Base-by-base conservation (phyloP, 2,797 vertebrate species). In the Tapera naevia region DNA sequence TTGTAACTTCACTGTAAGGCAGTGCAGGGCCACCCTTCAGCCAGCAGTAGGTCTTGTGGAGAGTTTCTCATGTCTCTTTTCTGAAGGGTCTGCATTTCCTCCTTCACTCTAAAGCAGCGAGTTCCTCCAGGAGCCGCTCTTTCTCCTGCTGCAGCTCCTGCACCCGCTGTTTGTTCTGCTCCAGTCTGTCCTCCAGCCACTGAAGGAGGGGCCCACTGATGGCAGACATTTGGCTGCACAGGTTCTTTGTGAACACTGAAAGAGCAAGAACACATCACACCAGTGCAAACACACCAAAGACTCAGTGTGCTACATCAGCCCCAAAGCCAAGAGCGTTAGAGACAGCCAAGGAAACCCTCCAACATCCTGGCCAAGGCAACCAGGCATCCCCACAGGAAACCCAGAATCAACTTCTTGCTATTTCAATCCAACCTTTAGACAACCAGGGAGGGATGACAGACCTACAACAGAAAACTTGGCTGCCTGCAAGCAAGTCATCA, bases 151-250 rank as follows among this genome's bases (percentile, higher is more conserved):
- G 98, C 84, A 99, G 96, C 91, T 99, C 98, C 85, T 96, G 96
- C 80, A 99, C 94, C 43, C 98, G 98, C 95, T 98, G 98, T 46
- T 98, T 98, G 98, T 99, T 99, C 96, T 99, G 99, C 95, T 99
- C 98, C 95, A 99, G 97, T 28, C 99, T 98, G 97, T 99, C 99
- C 97, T 99, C 99, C 91, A 99, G 96, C 99, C 99, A 99, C 97
- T 99, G 99, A 65, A 99, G 98, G 84, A 99, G 98, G 3, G 99
- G 99, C 6, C 99, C 99, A 7, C 99, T 99, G 92, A 99, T 98
- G 43, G 99, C 99, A 0, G 99, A 99, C 99, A 99, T 99, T 97
- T 99, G 99, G 95, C 99, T 99, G 98, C 99, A 99, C 78, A 99
- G 98, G 97, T 99, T 99, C 98, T 99, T 99, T 17, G 99, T 99